Conservation (phyloP, 2,113 vertebrate species). For the Peromyscus maniculatus region DNA sequence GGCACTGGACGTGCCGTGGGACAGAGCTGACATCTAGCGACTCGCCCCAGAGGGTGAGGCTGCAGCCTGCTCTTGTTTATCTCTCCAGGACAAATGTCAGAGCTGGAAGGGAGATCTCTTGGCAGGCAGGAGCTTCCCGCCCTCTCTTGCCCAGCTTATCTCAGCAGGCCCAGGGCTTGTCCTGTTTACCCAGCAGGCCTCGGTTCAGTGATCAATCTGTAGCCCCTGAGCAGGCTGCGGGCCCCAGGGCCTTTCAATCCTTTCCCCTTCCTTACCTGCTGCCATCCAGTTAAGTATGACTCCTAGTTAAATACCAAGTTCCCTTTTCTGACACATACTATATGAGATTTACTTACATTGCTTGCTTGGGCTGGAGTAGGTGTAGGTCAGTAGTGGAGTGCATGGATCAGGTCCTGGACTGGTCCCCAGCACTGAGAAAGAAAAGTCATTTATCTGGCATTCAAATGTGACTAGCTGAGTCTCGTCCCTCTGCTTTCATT, state of each 20-base stretch:
- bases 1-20: not conserved
- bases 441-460: not conserved
- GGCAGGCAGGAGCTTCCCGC: not conserved
- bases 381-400: not conserved
- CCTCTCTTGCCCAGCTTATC: slow-evolving; percentile 74
- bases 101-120: slow-evolving; percentile 63
- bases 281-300: not conserved
- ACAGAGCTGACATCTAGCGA: slow-evolving; percentile 79
- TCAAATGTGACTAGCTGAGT: not conserved
- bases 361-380: not conserved
- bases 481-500: not conserved
- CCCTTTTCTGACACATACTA: not conserved
- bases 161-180: slow-evolving; percentile 73
- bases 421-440: not conserved
- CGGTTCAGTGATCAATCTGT: not conserved
- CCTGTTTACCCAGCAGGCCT: slow-evolving; percentile 66
- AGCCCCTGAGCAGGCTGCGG: no score
- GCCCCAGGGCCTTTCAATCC: not conserved
- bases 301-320: not conserved
- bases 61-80: slow-evolving; percentile 76
- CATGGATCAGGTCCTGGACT: not conserved
- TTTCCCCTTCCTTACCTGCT: not conserved
- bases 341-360: not conserved
- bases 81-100: slow-evolving; percentile 79
- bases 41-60: slow-evolving; percentile 22